phyloP scores from a whole-genome alignment of 2,113 vertebrate genomes.

The Amphiprion ocellaris region DNA sequence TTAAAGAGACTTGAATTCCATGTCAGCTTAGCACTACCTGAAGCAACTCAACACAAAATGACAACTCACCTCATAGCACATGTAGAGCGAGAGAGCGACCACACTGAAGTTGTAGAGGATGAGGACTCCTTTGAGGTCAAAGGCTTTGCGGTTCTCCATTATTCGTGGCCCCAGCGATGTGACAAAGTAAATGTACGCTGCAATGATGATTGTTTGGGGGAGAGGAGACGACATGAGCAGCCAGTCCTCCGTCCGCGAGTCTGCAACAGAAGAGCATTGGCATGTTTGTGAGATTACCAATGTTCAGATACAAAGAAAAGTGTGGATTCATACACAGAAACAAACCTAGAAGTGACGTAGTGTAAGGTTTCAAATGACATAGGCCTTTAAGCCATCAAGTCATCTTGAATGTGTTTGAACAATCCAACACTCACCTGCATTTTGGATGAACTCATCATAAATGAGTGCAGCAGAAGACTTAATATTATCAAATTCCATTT shows the following conservation, averaged over 20 bases:
- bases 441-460: slow-evolving; percentile 92
- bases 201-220: slow-evolving; percentile 90
- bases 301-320: not conserved
- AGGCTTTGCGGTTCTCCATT: slow-evolving; percentile 97
- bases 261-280: slow-evolving; percentile 72
- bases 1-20: not conserved
- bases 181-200: slow-evolving; percentile 93
- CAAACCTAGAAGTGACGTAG: not conserved
- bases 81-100: slow-evolving; percentile 93
- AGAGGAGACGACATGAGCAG: slow-evolving; percentile 94
- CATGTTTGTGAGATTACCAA: not conserved
- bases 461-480: slow-evolving; percentile 88
- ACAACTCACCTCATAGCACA: slow-evolving; percentile 93
- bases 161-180: slow-evolving; percentile 91
- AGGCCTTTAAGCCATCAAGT: too few species aligned
- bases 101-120: slow-evolving; percentile 92
- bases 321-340: not conserved
- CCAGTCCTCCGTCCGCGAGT: slow-evolving; percentile 91
- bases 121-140: slow-evolving; percentile 91
- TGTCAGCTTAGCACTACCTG: fast-evolving
- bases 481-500: slow-evolving; percentile 90
- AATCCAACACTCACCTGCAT: slow-evolving; percentile 88
- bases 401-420: not conserved
- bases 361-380: not conserved
- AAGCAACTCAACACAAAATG: too few species aligned